Percentiles rank a stretch among this genome's conserved stretches.
Conservation (phyloP, 1,140 invertebrate genomes). For the Agrilus planipennis region DNA sequence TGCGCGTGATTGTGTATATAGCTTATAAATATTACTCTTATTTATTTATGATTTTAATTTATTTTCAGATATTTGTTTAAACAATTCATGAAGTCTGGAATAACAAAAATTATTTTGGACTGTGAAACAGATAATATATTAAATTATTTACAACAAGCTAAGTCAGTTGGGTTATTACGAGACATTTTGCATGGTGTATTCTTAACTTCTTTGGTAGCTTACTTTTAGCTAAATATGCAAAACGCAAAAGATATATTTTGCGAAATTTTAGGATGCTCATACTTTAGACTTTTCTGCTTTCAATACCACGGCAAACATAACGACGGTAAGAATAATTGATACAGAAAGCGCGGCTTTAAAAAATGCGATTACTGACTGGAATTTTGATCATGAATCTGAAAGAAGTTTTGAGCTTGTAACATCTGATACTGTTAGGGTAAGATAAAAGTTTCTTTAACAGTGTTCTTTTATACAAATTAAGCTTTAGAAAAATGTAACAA, state of each 20-base stretch:
- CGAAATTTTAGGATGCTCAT: slow-evolving; percentile 28
- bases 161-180: slow-evolving; percentile 70
- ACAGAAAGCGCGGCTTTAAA: slow-evolving; percentile 33
- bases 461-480: too few species aligned
- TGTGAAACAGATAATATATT: slow-evolving; percentile 53
- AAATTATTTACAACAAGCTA: slow-evolving; percentile 59
- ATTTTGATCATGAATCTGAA: too few species aligned
- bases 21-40: too few species aligned
- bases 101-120: slow-evolving; percentile 71
- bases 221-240: not conserved
- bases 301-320: slow-evolving; percentile 57
- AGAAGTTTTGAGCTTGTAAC: too few species aligned
- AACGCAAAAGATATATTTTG: not conserved
- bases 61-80: slow-evolving; percentile 56
- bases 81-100: slow-evolving; percentile 53
- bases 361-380: too few species aligned
- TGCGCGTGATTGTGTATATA: too few species aligned
- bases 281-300: slow-evolving; percentile 20
- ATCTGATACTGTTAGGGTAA: too few species aligned
- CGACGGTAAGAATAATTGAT: slow-evolving; percentile 58
- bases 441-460: too few species aligned
- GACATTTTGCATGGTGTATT: slow-evolving; percentile 51
- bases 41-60: too few species aligned
- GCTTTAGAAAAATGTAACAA: too few species aligned
- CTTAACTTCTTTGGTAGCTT: slow-evolving; percentile 38